phyloP scores from a whole-genome alignment of 92 coral and sea anemone genomes.

The Ricordea florida region DNA sequence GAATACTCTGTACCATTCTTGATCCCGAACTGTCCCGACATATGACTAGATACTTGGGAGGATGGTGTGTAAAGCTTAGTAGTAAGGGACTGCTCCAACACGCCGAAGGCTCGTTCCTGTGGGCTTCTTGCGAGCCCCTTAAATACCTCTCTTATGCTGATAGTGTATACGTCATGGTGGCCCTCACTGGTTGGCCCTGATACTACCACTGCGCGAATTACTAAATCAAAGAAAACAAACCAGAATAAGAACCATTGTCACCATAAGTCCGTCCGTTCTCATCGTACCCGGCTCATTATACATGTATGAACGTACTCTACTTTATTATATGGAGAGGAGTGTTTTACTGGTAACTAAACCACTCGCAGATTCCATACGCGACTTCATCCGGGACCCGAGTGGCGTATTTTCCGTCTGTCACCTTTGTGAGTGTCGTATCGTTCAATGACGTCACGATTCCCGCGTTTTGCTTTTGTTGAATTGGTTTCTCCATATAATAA shows the following conservation, averaged over 20 bases:
- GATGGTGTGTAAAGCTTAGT: neutral
- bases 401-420: no score
- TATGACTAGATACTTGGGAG: neutral
- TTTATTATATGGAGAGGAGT: no score
- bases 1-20: neutral
- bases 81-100: neutral
- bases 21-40: neutral
- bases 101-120: neutral
- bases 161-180: neutral
- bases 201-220: neutral
- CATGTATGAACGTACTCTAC: neutral
- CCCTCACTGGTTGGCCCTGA: neutral
- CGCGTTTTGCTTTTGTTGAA: no score
- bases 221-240: neutral
- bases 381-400: no score
- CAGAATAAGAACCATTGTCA: neutral
- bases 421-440: no score
- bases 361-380: no score
- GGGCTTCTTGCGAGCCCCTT: neutral
- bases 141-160: constrained; percentile 2
- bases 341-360: no score
- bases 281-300: neutral
- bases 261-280: neutral
- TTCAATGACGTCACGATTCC: no score
- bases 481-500: no score